phyloP scores from a whole-genome alignment of 2,888 invertebrate species.

The Nymphalis urticae region DNA sequence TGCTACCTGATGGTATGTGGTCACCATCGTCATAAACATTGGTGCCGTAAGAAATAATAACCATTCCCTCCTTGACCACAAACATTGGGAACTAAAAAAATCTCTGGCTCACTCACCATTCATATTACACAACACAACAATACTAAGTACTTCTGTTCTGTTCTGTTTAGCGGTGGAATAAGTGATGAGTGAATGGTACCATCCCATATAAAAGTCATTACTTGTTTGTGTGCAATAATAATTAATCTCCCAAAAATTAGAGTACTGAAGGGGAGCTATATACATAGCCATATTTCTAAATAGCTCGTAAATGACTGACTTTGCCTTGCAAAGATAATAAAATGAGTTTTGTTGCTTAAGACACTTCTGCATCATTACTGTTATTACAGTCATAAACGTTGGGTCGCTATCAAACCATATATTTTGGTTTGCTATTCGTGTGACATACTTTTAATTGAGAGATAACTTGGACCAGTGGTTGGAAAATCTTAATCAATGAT shows the following conservation, averaged over 20 bases:
- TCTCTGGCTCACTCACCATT: too few species aligned
- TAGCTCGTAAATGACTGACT: conserved; percentile 50
- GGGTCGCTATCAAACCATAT: conserved; percentile 38
- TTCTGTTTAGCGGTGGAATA: too few species aligned
- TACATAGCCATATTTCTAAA: conserved; percentile 43
- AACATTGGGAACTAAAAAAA: too few species aligned
- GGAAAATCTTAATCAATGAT: too few species aligned
- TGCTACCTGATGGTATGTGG: too few species aligned
- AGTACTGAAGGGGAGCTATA: conserved; percentile 8
- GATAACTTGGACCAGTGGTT: too few species aligned
- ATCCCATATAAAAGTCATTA: not conserved
- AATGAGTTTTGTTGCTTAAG: conserved; percentile 48
- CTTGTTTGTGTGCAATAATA: not conserved
- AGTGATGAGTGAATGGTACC: too few species aligned
- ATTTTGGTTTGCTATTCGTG: conserved; percentile 31
- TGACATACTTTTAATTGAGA: conserved; percentile 30
- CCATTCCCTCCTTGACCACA: too few species aligned
- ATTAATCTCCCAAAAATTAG: conserved; percentile 15
- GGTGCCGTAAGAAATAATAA: too few species aligned
- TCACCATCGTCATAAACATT: too few species aligned
- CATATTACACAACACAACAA: too few species aligned
- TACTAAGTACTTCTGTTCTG: too few species aligned
- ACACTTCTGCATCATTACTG: conserved; percentile 40
- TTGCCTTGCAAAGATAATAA: conserved; percentile 58
- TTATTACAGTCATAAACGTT: conserved; percentile 42